Evolutionary conservation across 2,888 invertebrate species (phyloP).

Genomic region (Acheta domesticus): DNA sequence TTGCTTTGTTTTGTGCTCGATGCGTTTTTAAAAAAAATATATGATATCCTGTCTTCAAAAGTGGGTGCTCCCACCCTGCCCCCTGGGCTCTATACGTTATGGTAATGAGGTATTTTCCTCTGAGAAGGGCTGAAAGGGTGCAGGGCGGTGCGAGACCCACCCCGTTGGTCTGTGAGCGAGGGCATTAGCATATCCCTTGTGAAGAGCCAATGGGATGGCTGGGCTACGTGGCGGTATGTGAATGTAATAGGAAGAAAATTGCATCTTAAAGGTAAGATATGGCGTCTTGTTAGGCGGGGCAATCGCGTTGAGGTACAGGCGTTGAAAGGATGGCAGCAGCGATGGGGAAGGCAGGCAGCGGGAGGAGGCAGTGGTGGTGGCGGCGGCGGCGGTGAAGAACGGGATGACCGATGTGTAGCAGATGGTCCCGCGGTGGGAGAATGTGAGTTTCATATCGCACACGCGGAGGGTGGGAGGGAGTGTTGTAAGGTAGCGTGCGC

Average conservation of each 20-base stretch:
- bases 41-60: background rate
- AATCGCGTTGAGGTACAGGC: background rate
- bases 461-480: background rate
- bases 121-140: background rate
- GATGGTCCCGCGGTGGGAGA: background rate
- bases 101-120: constrained; percentile 7
- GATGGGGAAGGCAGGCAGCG: background rate
- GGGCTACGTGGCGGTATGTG: background rate
- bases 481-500: no score
- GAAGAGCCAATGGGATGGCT: constrained; percentile 1
- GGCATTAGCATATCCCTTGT: constrained; percentile 18
- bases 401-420: background rate
- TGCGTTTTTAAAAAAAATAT: constrained; percentile 2
- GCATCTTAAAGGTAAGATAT: background rate
- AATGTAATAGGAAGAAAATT: constrained; percentile 18
- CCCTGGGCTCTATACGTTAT: background rate
- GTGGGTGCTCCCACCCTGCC: constrained; percentile 8
- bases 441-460: background rate
- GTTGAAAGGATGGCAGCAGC: background rate
- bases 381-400: background rate
- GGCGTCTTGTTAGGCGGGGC: constrained; percentile 18
- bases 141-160: background rate
- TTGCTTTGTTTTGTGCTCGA: background rate
- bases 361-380: background rate
- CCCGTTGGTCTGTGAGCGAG: background rate